These are phyloP conservation scores for Melipona bicolor DNA, from an alignment of 2,888 invertebrate genomes.

Conservation along the genomic window DNA sequence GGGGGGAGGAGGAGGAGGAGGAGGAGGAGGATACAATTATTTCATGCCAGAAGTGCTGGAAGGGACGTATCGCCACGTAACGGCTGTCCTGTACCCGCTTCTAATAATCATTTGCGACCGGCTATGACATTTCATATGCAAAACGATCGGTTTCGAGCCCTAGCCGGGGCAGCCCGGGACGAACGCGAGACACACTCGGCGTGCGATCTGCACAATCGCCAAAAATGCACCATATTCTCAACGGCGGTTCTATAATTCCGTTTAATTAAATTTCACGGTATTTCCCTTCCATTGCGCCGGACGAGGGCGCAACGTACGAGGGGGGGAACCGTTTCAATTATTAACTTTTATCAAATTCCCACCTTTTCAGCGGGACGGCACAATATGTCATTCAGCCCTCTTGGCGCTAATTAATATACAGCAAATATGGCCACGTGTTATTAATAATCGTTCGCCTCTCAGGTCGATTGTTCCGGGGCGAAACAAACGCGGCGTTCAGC, in stretches of 20 bases:
- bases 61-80: conserved; percentile 31
- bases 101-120: conserved; percentile 71
- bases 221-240: not conserved
- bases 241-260: too few relatives aligned
- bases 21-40: conserved; percentile 63
- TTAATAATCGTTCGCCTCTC: conserved; percentile 34
- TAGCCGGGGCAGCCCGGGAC: not conserved
- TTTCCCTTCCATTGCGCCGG: not conserved
- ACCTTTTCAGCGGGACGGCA: too few relatives aligned
- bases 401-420: conserved; percentile 35
- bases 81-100: conserved; percentile 47
- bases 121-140: conserved; percentile 67
- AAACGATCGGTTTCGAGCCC: conserved; percentile 58
- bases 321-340: conserved; percentile 12
- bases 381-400: not conserved
- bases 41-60: conserved; percentile 61
- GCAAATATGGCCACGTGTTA: conserved; percentile 27
- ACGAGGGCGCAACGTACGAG: too few relatives aligned
- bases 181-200: not conserved
- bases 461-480: not conserved
- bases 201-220: not conserved
- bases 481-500: not conserved
- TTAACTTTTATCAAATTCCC: not conserved
- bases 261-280: not conserved
- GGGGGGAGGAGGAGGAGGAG: too few relatives aligned